Evolutionary conservation across 2,797 vertebrate genomes (phyloP).

Genomic region (Echiichthys vipera): DNA sequence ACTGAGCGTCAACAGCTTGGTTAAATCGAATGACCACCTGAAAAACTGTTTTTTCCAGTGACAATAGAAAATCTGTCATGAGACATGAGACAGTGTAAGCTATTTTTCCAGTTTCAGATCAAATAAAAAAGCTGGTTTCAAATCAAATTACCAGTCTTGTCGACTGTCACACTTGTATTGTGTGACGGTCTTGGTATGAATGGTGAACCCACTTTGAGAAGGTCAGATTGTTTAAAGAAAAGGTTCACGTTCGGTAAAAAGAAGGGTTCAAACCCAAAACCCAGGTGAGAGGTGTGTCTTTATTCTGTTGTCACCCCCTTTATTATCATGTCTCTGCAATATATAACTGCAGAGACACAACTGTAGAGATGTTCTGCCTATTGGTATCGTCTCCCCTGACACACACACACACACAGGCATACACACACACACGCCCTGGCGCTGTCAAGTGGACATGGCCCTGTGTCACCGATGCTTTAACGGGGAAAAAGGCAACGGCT

Average conservation of each 20-base stretch:
- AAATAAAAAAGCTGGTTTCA: not conserved
- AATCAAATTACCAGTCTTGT: not conserved
- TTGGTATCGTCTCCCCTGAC: not conserved
- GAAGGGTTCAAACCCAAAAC: not conserved
- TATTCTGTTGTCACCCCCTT: not conserved
- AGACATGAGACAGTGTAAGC: not conserved
- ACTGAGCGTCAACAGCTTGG: too few relatives aligned
- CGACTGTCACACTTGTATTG: not conserved
- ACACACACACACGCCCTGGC: not conserved
- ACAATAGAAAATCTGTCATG: not conserved
- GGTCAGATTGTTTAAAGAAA: not conserved
- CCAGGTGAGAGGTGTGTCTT: not conserved
- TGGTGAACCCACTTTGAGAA: not conserved
- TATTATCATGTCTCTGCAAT: not conserved
- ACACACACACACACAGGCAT: conserved; percentile 1
- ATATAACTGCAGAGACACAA: too few relatives aligned
- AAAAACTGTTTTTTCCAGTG: too few relatives aligned
- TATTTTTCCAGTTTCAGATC: not conserved
- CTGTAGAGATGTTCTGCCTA: not conserved
- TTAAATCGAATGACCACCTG: too few relatives aligned
- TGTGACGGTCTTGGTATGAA: not conserved
- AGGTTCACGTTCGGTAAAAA: not conserved
- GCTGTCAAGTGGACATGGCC: conserved; percentile 46
- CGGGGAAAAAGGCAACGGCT: conserved; percentile 30
- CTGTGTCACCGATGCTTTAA: conserved; percentile 41